Evolutionary conservation across 2,797 vertebrate species (phyloP), one percentile per base, ranked within the genome.

Genomic region (Manis javanica): DNA sequence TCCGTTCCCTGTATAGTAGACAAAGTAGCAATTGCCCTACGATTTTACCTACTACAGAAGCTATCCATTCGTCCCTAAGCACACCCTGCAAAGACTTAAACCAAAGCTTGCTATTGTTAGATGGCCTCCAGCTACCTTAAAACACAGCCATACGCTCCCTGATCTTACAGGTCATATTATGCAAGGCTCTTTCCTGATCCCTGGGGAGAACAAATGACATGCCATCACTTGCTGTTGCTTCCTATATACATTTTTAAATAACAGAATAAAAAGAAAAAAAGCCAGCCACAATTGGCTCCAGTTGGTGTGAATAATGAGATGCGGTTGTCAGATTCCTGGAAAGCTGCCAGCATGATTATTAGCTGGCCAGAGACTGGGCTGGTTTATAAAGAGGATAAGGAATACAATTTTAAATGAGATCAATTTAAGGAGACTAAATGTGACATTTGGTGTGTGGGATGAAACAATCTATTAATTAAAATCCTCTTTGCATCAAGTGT

Each of bases 251-350:
- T 95, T 97, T 95, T 92, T 51, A 90, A 97, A 83, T 92, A 95
- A 96, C 15, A 90, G 63, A 95, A 86, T 57, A 74, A 88, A 75
- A 95, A 49, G 66, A 39, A 75, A 21, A 85, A 74, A 88, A 64
- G 21, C 16, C 89, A 94, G 91, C 95, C 95, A 96, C 96, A 97
- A 96, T 88, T 97, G 96, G 86, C 97, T 96, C 94, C 95, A 97
- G 95, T 97, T 97, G 96, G 95, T 97, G 96, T 97, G 97, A 97
- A 97, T 96, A 97, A 96, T 94, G 96, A 97, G 95, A 94, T 12
- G 42, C 39, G 75, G 82, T 37, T 96, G 97, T 97, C 96, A 90
- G 96, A 96, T 93, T 96, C 95, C 96, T 97, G 96, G 97, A 96
- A 66, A 91, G 61, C 55, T 18, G 96, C 95, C 97, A 97, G 86